These are phyloP conservation scores for Eulemur rubriventer DNA, from an alignment of 2,797 vertebrate species.

Conservation along the genomic window DNA sequence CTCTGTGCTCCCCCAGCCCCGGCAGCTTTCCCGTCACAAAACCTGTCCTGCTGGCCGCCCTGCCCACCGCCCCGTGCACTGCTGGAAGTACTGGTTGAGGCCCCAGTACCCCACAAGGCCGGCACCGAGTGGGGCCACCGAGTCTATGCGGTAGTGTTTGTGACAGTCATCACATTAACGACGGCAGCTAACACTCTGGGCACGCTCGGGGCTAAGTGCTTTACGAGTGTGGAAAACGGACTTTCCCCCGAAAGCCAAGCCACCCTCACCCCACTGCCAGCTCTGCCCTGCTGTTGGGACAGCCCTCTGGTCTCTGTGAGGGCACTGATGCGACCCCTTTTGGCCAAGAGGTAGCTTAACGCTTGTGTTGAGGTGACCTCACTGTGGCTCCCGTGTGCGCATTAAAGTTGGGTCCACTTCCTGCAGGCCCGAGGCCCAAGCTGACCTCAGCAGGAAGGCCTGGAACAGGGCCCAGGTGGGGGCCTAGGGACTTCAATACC, in stretches of 20 bases:
- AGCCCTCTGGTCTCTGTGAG: not conserved
- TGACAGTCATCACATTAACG: not conserved
- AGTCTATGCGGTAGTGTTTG: too few relatives aligned
- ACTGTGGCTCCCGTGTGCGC: not conserved
- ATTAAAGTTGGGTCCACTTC: not conserved
- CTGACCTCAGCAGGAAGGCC: not conserved
- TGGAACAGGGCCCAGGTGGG: not conserved
- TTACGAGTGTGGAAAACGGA: not conserved
- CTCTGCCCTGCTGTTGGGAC: not conserved
- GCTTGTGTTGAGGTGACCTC: not conserved
- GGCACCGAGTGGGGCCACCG: rapidly evolving
- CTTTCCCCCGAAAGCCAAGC: not conserved
- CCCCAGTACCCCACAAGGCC: not conserved
- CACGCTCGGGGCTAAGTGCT: not conserved
- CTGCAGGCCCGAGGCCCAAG: not conserved
- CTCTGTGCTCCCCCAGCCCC: not conserved
- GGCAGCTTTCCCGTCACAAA: not conserved
- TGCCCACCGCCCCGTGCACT: rapidly evolving
- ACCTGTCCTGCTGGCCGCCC: too few relatives aligned
- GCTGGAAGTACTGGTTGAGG: rapidly evolving
- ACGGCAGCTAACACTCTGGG: not conserved
- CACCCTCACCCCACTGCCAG: not conserved
- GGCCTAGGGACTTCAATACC: not conserved
- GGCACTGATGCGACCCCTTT: not conserved
- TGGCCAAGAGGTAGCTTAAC: not conserved